phyloP scores from a whole-genome alignment of 2,888 invertebrate genomes.

The Patella depressa region DNA sequence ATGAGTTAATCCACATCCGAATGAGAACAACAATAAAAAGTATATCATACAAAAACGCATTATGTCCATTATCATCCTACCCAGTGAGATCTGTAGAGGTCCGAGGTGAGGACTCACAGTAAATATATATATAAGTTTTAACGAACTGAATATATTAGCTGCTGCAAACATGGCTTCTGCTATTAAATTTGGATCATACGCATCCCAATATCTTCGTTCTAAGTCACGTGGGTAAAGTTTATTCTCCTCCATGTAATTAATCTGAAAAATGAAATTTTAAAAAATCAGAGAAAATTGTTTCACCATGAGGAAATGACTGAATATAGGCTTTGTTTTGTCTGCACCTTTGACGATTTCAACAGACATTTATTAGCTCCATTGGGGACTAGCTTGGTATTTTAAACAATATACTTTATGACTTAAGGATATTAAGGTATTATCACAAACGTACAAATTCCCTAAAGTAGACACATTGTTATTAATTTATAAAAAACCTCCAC shows the following conservation, averaged over 20 bases:
- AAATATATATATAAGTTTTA: conserved; percentile 92
- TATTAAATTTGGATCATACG: conserved; percentile 98
- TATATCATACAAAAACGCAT: conserved; percentile 94
- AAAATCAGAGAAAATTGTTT: too few species aligned
- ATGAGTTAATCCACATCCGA: conserved; percentile 92
- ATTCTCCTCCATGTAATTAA: background rate
- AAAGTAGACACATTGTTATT: too few species aligned
- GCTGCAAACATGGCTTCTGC: conserved; percentile 87
- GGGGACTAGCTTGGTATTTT: too few species aligned
- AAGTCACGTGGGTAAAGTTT: conserved; percentile 37
- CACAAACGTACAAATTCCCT: too few species aligned
- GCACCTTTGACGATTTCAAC: too few species aligned
- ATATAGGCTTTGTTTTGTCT: too few species aligned
- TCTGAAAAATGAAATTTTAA: background rate
- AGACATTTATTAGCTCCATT: too few species aligned
- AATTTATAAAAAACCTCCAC: too few species aligned
- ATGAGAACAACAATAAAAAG: conserved; percentile 83
- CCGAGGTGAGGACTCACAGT: conserved; percentile 94
- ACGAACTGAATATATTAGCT: conserved; percentile 94
- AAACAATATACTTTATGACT: too few species aligned
- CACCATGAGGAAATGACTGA: too few species aligned
- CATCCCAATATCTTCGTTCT: conserved; percentile 91
- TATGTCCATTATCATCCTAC: conserved; percentile 83
- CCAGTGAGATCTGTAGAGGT: conserved; percentile 91
- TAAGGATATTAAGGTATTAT: too few species aligned